Evolutionary conservation across 2,113 vertebrate species (phyloP).

Genomic region (Terrapene triunguis): DNA sequence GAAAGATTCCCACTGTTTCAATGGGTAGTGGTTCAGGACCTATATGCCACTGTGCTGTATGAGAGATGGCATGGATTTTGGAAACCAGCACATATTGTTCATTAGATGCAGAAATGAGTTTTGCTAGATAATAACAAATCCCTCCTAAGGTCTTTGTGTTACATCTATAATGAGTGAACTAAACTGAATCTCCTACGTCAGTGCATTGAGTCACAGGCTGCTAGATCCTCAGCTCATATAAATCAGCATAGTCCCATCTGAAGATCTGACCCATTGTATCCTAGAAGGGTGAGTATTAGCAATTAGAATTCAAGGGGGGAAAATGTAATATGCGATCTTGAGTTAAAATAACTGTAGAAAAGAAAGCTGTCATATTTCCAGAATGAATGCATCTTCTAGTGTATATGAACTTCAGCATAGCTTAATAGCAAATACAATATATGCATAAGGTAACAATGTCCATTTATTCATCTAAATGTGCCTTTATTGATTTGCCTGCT

Average conservation of each 20-base stretch:
- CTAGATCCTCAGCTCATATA: neutral
- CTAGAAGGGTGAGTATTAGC: neutral
- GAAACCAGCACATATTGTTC: neutral
- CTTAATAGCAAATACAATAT: neutral
- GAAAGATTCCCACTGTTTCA: neutral
- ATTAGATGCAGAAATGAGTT: conserved; percentile 43
- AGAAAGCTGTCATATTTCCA: neutral
- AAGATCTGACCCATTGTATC: neutral
- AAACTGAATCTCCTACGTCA: neutral
- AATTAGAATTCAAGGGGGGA: neutral
- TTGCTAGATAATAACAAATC: conserved; percentile 6
- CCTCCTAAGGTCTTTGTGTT: neutral
- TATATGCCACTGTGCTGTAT: neutral
- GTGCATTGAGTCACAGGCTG: neutral
- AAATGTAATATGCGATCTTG: neutral
- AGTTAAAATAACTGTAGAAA: neutral
- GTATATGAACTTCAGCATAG: neutral
- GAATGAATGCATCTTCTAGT: neutral
- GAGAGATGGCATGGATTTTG: neutral
- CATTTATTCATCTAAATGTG: conserved; percentile 1
- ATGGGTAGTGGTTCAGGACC: neutral
- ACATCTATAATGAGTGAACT: neutral
- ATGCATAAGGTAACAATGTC: neutral
- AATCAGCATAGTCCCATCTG: neutral
- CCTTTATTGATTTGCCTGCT: conserved; percentile 25